A percentile compares a stretch with the other conserved stretches of the same genome.
Evolutionary conservation across 2,113 vertebrate genomes (phyloP).

Genomic region (Heptranchias perlo): DNA sequence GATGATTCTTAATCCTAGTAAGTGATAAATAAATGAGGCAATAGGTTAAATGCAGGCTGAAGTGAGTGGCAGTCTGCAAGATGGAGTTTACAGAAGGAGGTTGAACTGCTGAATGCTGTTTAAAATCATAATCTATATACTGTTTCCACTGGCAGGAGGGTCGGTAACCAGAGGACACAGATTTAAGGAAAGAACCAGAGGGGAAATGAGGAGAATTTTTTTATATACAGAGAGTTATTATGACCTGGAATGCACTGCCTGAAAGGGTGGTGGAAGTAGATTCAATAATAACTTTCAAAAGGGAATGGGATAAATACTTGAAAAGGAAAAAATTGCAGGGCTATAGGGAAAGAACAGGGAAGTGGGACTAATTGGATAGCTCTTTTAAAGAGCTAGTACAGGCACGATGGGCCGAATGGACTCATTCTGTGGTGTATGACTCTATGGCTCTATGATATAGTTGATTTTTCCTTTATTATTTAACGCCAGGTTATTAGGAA

Average conservation of each 20-base stretch:
- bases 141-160: neutral
- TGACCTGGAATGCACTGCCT: neutral
- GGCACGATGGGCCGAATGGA: neutral
- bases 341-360: too few species aligned
- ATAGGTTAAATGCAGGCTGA: neutral
- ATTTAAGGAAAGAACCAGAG: neutral
- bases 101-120: neutral
- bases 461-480: neutral
- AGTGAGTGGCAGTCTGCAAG: neutral
- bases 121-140: neutral
- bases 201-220: neutral
- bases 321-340: neutral
- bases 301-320: neutral
- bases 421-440: neutral
- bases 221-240: too few species aligned
- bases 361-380: neutral
- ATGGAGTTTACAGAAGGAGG: neutral
- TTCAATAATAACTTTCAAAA: neutral
- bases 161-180: neutral
- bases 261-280: too few species aligned
- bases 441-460: neutral
- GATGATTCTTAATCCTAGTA: neutral
- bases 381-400: neutral
- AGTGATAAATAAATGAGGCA: neutral
- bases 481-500: neutral